Conservation (phyloP, 2,113 vertebrate species). For the Cottus gobio region DNA sequence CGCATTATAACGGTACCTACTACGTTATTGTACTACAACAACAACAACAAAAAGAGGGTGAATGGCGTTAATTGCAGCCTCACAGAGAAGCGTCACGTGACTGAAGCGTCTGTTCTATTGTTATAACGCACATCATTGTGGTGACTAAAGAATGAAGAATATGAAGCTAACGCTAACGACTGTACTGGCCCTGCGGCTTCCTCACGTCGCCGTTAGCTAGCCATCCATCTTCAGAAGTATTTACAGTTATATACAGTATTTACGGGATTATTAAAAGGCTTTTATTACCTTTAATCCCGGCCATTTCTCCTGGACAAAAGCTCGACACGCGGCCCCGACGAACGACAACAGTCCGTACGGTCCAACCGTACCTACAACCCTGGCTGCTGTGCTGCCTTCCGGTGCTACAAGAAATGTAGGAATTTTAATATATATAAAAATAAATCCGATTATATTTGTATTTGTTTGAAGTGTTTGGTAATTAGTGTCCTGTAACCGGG, state of each 20-base stretch:
- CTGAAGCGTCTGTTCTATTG: background rate
- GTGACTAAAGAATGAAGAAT: background rate
- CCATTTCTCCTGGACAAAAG: conserved; percentile 79
- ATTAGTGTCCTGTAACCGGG: background rate
- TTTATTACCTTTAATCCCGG: conserved; percentile 83
- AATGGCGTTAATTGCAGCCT: background rate
- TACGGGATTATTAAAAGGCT: background rate
- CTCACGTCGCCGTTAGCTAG: conserved; percentile 33
- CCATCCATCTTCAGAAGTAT: background rate
- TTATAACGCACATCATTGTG: background rate
- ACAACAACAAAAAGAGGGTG: too few species aligned
- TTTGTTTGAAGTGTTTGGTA: too few species aligned
- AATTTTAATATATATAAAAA: background rate
- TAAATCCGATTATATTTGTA: too few species aligned
- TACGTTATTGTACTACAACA: background rate
- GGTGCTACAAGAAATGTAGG: fast-evolving
- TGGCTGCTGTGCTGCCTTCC: conserved; percentile 30
- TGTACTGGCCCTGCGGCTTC: conserved; percentile 47
- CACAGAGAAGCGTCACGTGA: too few species aligned
- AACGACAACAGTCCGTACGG: conserved; percentile 60
- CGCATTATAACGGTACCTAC: conserved; percentile 21
- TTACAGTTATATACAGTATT: too few species aligned
- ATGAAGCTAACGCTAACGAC: conserved; percentile 38
- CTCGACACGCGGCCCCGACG: conserved; percentile 62
- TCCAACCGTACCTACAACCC: background rate